These are phyloP conservation scores for Smutsia gigantea DNA, from an alignment of 2,797 vertebrate genomes.

Conservation along the genomic window DNA sequence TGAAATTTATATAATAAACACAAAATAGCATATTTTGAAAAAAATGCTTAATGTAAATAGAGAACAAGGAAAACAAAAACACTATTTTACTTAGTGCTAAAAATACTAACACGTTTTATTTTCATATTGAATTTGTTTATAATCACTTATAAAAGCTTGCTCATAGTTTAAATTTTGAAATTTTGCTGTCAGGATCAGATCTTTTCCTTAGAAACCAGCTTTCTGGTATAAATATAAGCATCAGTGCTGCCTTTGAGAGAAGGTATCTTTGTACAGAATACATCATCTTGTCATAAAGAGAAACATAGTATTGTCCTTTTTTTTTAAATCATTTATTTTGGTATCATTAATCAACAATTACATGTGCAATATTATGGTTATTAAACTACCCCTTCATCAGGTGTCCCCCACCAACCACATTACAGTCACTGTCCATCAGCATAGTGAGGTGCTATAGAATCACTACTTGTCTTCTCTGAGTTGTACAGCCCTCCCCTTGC, in stretches of 20 bases:
- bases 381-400: too few species aligned
- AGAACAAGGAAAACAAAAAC: constrained; percentile 18
- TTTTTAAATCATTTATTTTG: not conserved
- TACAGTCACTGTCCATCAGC: too few species aligned
- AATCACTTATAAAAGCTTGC: not conserved
- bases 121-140: constrained; percentile 21
- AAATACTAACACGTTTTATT: not conserved
- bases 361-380: too few species aligned
- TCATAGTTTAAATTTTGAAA: not conserved
- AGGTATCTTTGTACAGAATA: not conserved
- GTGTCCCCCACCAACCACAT: too few species aligned
- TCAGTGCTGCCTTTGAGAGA: not conserved
- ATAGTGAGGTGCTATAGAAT: too few species aligned
- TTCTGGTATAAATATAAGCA: not conserved
- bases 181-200: not conserved
- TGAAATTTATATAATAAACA: constrained; percentile 62
- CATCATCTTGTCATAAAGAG: not conserved
- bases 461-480: too few species aligned
- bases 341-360: too few species aligned
- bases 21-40: constrained; percentile 32
- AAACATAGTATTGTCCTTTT: not conserved
- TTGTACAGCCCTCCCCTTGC: too few species aligned
- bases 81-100: not conserved
- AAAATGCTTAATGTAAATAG: constrained; percentile 51
- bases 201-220: not conserved